Evolutionary conservation across 2,113 vertebrate genomes (phyloP).

Genomic region (Dendropsophus ebraccatus): DNA sequence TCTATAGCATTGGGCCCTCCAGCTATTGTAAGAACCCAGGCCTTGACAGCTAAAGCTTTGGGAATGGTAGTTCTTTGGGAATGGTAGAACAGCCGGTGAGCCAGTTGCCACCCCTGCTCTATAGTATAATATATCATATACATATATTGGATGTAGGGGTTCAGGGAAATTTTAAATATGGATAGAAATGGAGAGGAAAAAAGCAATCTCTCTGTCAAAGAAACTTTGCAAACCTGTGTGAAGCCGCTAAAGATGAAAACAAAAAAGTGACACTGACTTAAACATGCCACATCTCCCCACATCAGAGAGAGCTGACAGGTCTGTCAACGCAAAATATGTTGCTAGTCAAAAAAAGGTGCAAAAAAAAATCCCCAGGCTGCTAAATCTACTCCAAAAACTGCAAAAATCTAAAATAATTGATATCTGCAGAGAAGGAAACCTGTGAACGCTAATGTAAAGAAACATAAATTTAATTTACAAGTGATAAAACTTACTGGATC

Average conservation of each 20-base stretch:
- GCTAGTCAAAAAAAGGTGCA: constrained; percentile 25
- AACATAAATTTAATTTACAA: constrained; percentile 20
- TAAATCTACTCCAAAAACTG: not conserved
- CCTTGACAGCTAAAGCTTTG: no score
- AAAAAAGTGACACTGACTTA: constrained; percentile 36
- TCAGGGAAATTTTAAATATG: not conserved
- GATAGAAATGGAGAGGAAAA: constrained; percentile 20
- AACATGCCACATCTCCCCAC: not conserved
- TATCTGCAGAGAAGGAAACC: not conserved
- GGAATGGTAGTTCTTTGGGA: no score
- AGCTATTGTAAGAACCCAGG: no score
- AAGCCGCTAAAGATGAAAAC: not conserved
- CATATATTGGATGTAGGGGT: not conserved
- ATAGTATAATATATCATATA: not conserved
- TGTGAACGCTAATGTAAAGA: constrained; percentile 25
- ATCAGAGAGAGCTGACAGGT: constrained; percentile 30
- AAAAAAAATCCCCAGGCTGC: constrained; percentile 14
- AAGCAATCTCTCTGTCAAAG: not conserved
- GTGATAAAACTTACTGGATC: not conserved
- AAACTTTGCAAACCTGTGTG: not conserved
- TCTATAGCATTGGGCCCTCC: no score
- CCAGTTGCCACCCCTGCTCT: no score
- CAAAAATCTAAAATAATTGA: constrained; percentile 43
- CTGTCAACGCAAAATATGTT: constrained; percentile 46
- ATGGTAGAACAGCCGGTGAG: no score